Evolutionary conservation across 2,797 vertebrate species (phyloP).

Genomic region (Xenopus petersii): DNA sequence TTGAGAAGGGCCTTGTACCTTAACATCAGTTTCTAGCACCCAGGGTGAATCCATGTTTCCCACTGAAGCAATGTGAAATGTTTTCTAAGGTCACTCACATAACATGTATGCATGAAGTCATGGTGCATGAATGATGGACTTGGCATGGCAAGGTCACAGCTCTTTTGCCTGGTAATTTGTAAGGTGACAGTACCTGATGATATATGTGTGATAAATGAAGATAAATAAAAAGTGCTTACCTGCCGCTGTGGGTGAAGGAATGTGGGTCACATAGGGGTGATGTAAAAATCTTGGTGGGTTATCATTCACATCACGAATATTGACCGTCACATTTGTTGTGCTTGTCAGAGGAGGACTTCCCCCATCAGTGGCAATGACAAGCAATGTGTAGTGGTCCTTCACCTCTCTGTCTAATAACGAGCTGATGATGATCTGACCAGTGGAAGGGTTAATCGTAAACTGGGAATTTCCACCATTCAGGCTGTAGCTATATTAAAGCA

Average conservation of each 20-base stretch:
- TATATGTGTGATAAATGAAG: no score
- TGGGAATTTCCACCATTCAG: constrained; percentile 85
- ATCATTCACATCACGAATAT: constrained; percentile 88
- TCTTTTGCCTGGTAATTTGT: no score
- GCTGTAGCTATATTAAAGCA: constrained; percentile 78
- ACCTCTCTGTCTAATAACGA: constrained; percentile 86
- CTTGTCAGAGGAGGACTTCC: constrained; percentile 85
- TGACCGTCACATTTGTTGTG: constrained; percentile 84
- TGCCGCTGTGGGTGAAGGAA: constrained; percentile 81
- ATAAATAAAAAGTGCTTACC: constrained; percentile 63
- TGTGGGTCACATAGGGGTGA: constrained; percentile 94
- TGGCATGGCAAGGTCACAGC: no score
- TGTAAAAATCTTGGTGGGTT: constrained; percentile 95
- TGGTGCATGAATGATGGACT: no score
- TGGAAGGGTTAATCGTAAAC: constrained; percentile 96
- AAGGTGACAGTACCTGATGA: no score
- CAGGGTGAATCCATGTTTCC: no score
- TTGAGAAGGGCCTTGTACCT: no score
- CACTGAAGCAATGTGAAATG: no score
- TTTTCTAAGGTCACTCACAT: no score
- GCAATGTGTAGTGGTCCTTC: constrained; percentile 83
- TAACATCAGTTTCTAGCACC: no score
- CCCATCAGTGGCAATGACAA: constrained; percentile 85
- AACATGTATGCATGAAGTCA: no score
- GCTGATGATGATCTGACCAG: constrained; percentile 95